These are phyloP conservation scores for Amaurobius ferox DNA, from an alignment of 2,888 invertebrate species.

Conservation along the genomic window DNA sequence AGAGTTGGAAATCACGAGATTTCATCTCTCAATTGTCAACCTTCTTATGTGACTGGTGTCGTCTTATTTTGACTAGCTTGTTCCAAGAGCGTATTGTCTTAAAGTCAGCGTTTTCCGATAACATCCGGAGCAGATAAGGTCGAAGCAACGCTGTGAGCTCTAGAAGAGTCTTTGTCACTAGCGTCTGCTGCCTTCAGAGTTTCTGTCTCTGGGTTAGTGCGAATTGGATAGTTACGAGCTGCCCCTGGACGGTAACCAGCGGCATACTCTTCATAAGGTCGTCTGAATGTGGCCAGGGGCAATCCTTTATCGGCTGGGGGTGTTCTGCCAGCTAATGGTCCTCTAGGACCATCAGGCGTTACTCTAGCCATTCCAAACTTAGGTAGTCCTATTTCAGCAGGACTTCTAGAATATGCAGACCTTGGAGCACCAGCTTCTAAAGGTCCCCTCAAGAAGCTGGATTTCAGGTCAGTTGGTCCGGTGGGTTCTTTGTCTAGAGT, in stretches of 20 bases:
- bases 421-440: slow-evolving; percentile 54
- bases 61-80: slow-evolving; percentile 29
- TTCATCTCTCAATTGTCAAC: not conserved
- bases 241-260: slow-evolving; percentile 3
- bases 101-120: slow-evolving; percentile 75
- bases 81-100: slow-evolving; percentile 74
- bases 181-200: slow-evolving; percentile 52
- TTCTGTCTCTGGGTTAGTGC: slow-evolving; percentile 38
- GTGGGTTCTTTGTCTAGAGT: slow-evolving; percentile 15
- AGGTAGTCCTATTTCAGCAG: slow-evolving; percentile 39
- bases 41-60: not conserved
- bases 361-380: slow-evolving; percentile 59
- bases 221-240: slow-evolving; percentile 10
- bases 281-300: slow-evolving; percentile 34
- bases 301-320: slow-evolving; percentile 8
- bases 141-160: slow-evolving; percentile 70
- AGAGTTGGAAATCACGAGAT: not conserved
- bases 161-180: slow-evolving; percentile 51
- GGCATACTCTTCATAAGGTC: slow-evolving; percentile 24
- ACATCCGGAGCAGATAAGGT: slow-evolving; percentile 72
- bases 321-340: slow-evolving; percentile 24
- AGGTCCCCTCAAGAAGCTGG: slow-evolving; percentile 45
- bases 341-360: slow-evolving; percentile 41
- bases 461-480: slow-evolving; percentile 17
- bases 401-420: slow-evolving; percentile 21